Conservation (phyloP, 2,888 invertebrate genomes). For the Diaphora mendica region DNA sequence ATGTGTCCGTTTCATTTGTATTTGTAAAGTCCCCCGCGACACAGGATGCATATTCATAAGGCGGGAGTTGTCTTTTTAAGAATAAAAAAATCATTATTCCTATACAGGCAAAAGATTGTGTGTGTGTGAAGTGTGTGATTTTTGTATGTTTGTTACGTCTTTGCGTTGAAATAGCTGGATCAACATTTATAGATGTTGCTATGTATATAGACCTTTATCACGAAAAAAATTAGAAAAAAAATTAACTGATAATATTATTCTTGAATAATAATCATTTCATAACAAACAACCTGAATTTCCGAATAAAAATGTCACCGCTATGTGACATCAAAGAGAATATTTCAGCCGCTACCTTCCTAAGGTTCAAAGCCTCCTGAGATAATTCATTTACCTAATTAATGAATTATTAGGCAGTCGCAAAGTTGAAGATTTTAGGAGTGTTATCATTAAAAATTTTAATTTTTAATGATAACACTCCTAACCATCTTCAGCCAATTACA, state of each 20-base stretch:
- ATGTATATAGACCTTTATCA: too few species aligned
- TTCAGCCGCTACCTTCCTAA: neutral
- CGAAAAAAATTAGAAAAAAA: too few species aligned
- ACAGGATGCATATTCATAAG: too few species aligned
- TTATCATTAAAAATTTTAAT: neutral
- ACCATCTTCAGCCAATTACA: neutral
- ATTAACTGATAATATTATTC: too few species aligned
- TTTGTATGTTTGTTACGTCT: too few species aligned
- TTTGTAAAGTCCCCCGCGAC: too few species aligned
- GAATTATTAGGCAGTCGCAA: neutral
- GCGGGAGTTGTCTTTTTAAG: too few species aligned
- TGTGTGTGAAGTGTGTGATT: too few species aligned
- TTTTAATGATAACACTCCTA: slow-evolving; percentile 1
- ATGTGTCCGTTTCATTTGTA: too few species aligned
- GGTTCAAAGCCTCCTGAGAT: slow-evolving; percentile 20
- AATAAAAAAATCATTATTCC: too few species aligned
- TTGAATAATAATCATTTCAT: neutral
- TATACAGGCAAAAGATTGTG: neutral
- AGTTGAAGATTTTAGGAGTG: neutral
- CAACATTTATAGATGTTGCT: neutral
- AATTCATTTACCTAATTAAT: slow-evolving; percentile 47
- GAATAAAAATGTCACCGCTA: slow-evolving; percentile 38
- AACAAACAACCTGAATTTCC: slow-evolving; percentile 15
- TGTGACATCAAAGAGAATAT: slow-evolving; percentile 45
- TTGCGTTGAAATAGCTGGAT: too few species aligned